Evolutionary conservation across 1,140 invertebrate species (phyloP).

Genomic region (Caenorhabditis briggsae): DNA sequence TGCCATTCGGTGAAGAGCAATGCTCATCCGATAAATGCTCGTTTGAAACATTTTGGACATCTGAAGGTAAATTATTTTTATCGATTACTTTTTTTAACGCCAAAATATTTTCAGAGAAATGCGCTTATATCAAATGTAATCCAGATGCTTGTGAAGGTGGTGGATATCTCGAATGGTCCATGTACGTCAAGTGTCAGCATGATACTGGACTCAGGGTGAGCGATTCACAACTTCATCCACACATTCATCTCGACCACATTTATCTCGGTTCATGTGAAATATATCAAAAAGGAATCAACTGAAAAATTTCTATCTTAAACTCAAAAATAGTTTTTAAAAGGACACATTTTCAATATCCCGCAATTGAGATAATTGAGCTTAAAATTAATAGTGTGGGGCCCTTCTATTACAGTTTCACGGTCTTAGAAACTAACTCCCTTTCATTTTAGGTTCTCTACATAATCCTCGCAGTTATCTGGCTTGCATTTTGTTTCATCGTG

Average conservation of each 20-base stretch:
- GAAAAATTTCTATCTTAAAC: too few relatives aligned
- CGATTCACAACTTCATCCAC: background rate
- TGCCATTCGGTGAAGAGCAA: slow-evolving; percentile 2
- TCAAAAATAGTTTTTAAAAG: background rate
- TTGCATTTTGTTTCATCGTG: slow-evolving; percentile 82
- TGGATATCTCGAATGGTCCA: slow-evolving; percentile 67
- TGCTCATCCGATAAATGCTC: background rate
- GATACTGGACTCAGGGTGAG: slow-evolving; percentile 41
- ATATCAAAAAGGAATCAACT: too few relatives aligned
- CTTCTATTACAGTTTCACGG: too few relatives aligned
- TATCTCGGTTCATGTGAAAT: too few relatives aligned
- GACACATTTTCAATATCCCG: too few relatives aligned
- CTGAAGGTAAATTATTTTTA: background rate
- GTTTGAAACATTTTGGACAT: slow-evolving; percentile 18
- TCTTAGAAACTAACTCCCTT: too few relatives aligned
- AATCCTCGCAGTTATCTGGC: slow-evolving; percentile 78
- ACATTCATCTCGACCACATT: background rate
- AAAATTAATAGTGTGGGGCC: too few relatives aligned
- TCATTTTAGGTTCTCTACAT: slow-evolving; percentile 27
- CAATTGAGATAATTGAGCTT: too few relatives aligned
- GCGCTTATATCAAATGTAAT: slow-evolving; percentile 58
- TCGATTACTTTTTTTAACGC: background rate
- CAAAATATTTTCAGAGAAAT: slow-evolving; percentile 46
- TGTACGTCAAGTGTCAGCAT: slow-evolving; percentile 51
- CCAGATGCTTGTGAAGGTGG: slow-evolving; percentile 69